Conservation (phyloP, 2,797 vertebrate genomes). For the Erethizon dorsatum region DNA sequence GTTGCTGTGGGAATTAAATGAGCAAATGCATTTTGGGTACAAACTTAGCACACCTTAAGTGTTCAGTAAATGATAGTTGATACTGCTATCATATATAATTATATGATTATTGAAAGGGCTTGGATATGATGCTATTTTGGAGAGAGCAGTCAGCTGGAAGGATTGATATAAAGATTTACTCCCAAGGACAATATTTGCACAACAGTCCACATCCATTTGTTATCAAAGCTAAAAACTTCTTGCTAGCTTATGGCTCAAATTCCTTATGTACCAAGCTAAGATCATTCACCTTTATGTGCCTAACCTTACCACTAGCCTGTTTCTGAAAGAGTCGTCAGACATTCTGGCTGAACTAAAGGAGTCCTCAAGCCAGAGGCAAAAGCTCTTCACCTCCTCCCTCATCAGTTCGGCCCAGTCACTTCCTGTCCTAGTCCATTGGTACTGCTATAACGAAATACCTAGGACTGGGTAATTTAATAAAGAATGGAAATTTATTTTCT, state of each 20-base stretch:
- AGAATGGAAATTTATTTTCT: background rate
- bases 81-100: background rate
- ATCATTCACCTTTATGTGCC: background rate
- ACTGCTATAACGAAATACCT: background rate
- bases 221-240: conserved; percentile 11
- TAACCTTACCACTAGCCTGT: background rate
- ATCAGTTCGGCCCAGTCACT: background rate
- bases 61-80: background rate
- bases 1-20: background rate
- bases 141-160: background rate
- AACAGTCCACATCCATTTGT: background rate
- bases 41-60: background rate
- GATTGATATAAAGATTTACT: background rate
- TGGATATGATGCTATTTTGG: background rate
- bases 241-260: background rate
- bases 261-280: background rate
- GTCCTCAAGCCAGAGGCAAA: background rate
- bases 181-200: background rate
- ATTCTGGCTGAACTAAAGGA: background rate
- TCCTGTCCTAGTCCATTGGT: background rate
- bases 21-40: background rate
- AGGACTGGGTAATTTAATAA: background rate
- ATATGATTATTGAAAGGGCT: background rate
- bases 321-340: background rate
- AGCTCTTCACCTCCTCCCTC: background rate